Conservation (phyloP, 2,797 vertebrate species). For the Spinibarbus caldwelli region DNA sequence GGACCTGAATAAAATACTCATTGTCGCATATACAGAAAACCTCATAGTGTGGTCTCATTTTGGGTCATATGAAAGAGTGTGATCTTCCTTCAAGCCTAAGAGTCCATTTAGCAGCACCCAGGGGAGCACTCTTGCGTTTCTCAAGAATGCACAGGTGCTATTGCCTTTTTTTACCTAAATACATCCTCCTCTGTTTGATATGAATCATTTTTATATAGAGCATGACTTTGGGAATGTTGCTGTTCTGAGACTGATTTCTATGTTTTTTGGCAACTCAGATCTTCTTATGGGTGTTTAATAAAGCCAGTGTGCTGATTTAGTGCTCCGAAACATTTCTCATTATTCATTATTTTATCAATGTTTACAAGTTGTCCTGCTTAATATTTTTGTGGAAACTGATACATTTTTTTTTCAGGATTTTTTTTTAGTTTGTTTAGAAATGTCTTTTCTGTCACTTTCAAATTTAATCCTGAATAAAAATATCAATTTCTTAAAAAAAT, state of each 20-base stretch:
- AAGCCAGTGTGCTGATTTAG: neutral
- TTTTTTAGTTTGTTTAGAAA: neutral
- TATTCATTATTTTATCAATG: neutral
- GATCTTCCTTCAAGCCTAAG: constrained; percentile 5
- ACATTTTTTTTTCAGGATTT: neutral
- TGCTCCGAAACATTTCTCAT: neutral
- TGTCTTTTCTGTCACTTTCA: neutral
- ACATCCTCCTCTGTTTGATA: neutral
- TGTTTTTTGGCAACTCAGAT: neutral
- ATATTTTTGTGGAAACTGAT: neutral
- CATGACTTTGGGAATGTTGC: neutral
- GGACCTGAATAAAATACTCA: constrained; percentile 46
- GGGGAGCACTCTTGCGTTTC: constrained; percentile 1
- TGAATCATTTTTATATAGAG: neutral
- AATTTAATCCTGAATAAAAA: neutral
- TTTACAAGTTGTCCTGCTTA: neutral
- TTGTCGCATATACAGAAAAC: neutral
- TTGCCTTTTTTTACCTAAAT: neutral
- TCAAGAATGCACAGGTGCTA: neutral
- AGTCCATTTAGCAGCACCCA: constrained; percentile 15
- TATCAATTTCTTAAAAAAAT: neutral
- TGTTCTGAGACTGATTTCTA: neutral
- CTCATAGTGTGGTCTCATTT: constrained; percentile 18
- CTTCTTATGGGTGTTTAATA: neutral
- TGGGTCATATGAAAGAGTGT: neutral